Conservation (phyloP, 2,113 vertebrate genomes). For the Oryctolagus cuniculus region mOryCun1.1 NC_091436.1:112355501-112356000, state of each 20-base stretch:
- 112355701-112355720: slow-evolving; percentile 36
- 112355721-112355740: slow-evolving; percentile 35
- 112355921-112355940: background rate
- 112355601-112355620: slow-evolving; percentile 15
- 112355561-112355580: too few species aligned
- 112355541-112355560: too few species aligned
- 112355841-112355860: background rate
- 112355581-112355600: too few species aligned
- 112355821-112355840: slow-evolving; percentile 47
- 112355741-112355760: background rate
- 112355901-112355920: background rate
- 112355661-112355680: slow-evolving; percentile 37
- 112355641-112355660: slow-evolving; percentile 63
- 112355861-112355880: background rate
- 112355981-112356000: too few species aligned
- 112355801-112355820: slow-evolving; percentile 34
- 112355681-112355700: background rate
- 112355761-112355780: slow-evolving; percentile 40
- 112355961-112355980: too few species aligned
- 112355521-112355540: too few species aligned
- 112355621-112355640: slow-evolving; percentile 10
- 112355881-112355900: slow-evolving; percentile 37
- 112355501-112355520: too few species aligned
- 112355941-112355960: too few species aligned
- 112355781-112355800: slow-evolving; percentile 26